These are phyloP conservation scores for Rhegmatorhina hoffmannsi DNA, from an alignment of 2,113 vertebrate species.

Conservation along the genomic window DNA sequence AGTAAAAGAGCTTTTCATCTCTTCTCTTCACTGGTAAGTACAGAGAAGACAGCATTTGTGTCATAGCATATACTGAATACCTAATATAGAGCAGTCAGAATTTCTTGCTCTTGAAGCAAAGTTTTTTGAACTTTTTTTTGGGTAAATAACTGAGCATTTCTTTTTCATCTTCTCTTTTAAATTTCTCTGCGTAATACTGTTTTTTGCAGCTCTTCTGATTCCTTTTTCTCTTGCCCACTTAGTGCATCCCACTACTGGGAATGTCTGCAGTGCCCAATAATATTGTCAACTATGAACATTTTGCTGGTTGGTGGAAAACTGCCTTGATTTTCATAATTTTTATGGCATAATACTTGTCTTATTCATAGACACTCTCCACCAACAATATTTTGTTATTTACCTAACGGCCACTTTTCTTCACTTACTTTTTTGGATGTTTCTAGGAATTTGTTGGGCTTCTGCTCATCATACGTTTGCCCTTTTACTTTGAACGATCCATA, in stretches of 20 bases:
- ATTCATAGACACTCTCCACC: neutral
- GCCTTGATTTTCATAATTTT: neutral
- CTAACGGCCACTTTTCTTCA: neutral
- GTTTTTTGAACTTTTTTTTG: neutral
- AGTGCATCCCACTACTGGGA: neutral
- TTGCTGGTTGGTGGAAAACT: neutral
- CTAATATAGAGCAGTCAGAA: neutral
- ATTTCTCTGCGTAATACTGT: neutral
- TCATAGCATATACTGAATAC: neutral
- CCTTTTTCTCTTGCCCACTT: neutral
- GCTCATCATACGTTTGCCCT: neutral
- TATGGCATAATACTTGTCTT: neutral
- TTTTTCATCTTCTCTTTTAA: neutral
- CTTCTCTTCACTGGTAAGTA: neutral
- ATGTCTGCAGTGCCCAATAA: neutral
- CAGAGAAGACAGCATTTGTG: neutral
- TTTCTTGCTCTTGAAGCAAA: neutral
- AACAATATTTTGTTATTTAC: neutral
- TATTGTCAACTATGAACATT: neutral
- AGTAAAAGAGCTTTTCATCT: neutral
- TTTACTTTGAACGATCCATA: neutral
- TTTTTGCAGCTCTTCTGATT: neutral
- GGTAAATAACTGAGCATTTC: neutral
- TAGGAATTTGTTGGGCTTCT: neutral
- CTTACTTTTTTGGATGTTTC: neutral